These are phyloP conservation scores for Trypoxylus dichotomus DNA, from an alignment of 1,140 invertebrate species.

Conservation along the genomic window DNA sequence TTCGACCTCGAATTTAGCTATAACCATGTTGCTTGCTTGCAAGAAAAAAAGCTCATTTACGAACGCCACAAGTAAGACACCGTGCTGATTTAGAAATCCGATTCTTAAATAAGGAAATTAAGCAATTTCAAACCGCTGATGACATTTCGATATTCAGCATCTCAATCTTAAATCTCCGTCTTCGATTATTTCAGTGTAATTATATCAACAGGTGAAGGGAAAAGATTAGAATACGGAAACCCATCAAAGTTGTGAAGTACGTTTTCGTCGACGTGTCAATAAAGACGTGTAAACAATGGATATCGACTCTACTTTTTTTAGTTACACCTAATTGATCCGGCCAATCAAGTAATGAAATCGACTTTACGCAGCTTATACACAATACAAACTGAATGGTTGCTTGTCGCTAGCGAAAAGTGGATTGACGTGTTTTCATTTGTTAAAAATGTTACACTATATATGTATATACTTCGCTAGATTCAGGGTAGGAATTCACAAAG, in stretches of 20 bases:
- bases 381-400: background rate
- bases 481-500: background rate
- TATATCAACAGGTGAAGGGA: constrained; percentile 21
- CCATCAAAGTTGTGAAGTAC: background rate
- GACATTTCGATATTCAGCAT: background rate
- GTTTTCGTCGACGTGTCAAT: background rate
- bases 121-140: constrained; percentile 28
- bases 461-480: background rate
- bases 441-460: constrained; percentile 6
- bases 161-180: constrained; percentile 13
- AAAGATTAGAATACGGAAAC: background rate
- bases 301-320: background rate
- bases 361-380: background rate
- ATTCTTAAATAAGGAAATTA: constrained; percentile 34
- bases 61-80: background rate
- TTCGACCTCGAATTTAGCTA: too few species aligned
- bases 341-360: constrained; percentile 16
- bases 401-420: background rate
- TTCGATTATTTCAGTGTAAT: constrained; percentile 12
- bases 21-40: too few species aligned
- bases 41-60: background rate
- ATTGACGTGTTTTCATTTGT: constrained; percentile 12
- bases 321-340: constrained; percentile 8
- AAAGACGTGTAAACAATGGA: background rate
- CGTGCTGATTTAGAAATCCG: background rate